A percentile compares a stretch with the other conserved stretches of the same genome.
Evolutionary conservation across 1,140 invertebrate genomes (phyloP).

Genomic region (Drosophila ambigua): DNA sequence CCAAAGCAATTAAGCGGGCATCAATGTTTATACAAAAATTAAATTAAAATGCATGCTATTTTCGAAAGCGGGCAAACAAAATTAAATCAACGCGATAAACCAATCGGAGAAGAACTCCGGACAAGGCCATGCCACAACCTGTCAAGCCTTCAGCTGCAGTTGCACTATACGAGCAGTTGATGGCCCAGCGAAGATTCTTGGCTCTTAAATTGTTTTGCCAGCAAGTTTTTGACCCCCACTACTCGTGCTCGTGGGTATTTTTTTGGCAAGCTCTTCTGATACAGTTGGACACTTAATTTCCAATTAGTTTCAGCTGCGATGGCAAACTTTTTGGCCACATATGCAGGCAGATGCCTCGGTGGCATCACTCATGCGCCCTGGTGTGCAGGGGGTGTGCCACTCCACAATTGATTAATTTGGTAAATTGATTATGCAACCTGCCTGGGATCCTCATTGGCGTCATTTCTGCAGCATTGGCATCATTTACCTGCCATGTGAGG

Average conservation of each 20-base stretch:
- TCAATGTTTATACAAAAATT: too few relatives aligned
- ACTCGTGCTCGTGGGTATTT: not conserved
- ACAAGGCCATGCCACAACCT: not conserved
- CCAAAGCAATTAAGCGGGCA: too few relatives aligned
- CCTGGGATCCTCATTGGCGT: conserved; percentile 15
- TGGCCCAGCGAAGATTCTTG: not conserved
- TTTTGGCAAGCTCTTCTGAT: conserved; percentile 2
- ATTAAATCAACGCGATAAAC: too few relatives aligned
- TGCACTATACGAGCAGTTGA: conserved; percentile 4
- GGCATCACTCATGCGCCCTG: conserved; percentile 29
- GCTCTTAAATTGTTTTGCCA: conserved; percentile 4
- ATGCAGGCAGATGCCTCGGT: not conserved
- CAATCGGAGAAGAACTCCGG: too few relatives aligned
- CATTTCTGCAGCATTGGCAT: conserved; percentile 8
- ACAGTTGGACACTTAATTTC: conserved; percentile 19
- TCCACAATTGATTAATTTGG: conserved; percentile 50
- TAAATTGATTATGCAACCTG: conserved; percentile 61
- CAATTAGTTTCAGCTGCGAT: conserved; percentile 10
- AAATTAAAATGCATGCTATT: too few relatives aligned
- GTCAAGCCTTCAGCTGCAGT: not conserved
- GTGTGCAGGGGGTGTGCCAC: not conserved
- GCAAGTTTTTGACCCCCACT: not conserved
- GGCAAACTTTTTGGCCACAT: not conserved
- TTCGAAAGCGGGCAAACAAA: too few relatives aligned
- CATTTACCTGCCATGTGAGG: conserved; percentile 5